Evolutionary conservation across 2,888 invertebrate genomes (phyloP), one percentile per base, ranked within the genome.

Genomic region (Idaea aversata): DNA sequence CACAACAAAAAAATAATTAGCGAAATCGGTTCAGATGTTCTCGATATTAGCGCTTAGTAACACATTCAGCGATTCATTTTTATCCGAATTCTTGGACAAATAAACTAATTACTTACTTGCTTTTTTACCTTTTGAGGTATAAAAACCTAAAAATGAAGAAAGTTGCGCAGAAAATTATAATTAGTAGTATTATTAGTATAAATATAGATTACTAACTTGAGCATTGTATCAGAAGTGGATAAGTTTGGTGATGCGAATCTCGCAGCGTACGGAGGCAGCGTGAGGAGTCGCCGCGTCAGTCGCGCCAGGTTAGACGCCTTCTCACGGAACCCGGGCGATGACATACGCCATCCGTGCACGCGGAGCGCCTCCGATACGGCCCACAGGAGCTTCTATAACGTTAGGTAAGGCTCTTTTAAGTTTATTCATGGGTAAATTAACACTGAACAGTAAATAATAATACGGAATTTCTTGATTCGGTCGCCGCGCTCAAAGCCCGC

Each of bases 351-450:
- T 59, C 96, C 96, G 82, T 95, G 95, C 35, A 93, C 91, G 60
- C 96, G 94, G 16, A 97, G 88, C 0, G 97, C 96, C 78, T 96
- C 95, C 3, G 96, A 95, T 5, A 97, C 96, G 0, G 97, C 97
- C 97, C 97, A 97, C 16, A 97, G 88, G 35, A 97, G 90, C 93
- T 97, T 97, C 96, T 96, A 82, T 0, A 75, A 75, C 47, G 10
- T 25, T 25, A 25, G 25, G 25, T 25, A 25, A 25, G 25, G 25
- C 25, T 25, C 3, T 2, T 25, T 25, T 1, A 25, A 25, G 25
- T 25, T 25, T 25, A 25, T 25, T 25, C 25, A 25, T 25, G 25
- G 25, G 25, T 25, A 25, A 25, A 25, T 2, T 25, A 25, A 25
- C 25, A 25, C 25, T 25, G 25, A 25, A 25, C 25, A 25, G 25